Evolutionary conservation across 2,888 invertebrate genomes (phyloP), one percentile per base, ranked within the genome.

Genomic region (Meghimatium bilineatum): DNA sequence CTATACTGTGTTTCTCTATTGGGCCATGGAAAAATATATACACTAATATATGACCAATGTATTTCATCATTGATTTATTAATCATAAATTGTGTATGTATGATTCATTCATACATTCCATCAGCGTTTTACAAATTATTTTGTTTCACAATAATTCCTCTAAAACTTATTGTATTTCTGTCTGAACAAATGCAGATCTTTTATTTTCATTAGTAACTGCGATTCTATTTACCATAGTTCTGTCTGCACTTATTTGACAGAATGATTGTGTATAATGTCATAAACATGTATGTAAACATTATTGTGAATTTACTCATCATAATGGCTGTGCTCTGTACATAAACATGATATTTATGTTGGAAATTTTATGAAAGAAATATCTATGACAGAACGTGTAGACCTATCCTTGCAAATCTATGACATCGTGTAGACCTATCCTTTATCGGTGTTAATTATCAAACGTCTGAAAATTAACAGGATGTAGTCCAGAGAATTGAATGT

Each of bases 271-370:
- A 32, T 17, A 49, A n/a, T 71, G 17, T 34, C 71, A 71, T 56
- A 80, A 36, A 36, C 26, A 38, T 36, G 17, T 52, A 63, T 66
- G 32, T 66, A 23, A 3, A 14, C 32, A 26, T 32, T 78, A 26
- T 10, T 67, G 49, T 49, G 34, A 67, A 38, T 34, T n/a, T 67
- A 17, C 67, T 78, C 66, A 78, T 78, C 78, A 66, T 44, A 63
- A 67, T 12, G 67, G 78, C 78, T 67, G 66, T 78, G 78, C 66
- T 49, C n/a, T 78, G 67, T 78, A 78, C 14, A 78, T 78, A 67
- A 66, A 78, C 6, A 66, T 63, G n/a, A 63, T 63, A 32, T 56
- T 52, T n/a, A 32, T 75, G 34, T 75, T 38, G 3, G 26, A 29
- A 75, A 56, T 32, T 75, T 32, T 29, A 52, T 44, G 20, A 32